Conservation (phyloP, 1,140 invertebrate species). For the Episyrphus balteatus region DNA sequence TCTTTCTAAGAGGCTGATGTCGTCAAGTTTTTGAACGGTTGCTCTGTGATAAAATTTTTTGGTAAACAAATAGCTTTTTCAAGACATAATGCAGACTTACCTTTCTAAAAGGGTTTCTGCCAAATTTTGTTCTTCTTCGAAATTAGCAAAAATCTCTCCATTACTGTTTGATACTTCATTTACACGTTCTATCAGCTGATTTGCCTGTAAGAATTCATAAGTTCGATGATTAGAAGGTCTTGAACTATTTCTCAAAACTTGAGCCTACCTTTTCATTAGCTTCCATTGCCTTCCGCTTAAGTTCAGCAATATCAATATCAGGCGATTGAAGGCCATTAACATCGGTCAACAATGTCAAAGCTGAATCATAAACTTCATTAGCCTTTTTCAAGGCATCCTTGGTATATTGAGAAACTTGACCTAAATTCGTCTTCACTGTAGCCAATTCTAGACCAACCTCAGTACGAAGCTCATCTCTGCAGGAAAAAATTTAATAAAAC, state of each 20-base stretch:
- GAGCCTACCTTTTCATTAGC: slow-evolving; percentile 47
- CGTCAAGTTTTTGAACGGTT: slow-evolving; percentile 33
- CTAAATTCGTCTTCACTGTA: slow-evolving; percentile 52
- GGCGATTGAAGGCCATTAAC: slow-evolving; percentile 66
- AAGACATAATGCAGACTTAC: slow-evolving; percentile 43
- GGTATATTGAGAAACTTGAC: slow-evolving; percentile 55
- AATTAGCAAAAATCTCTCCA: slow-evolving; percentile 23
- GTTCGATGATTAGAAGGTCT: too few relatives aligned
- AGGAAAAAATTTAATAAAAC: slow-evolving; percentile 7
- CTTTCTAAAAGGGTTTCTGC: slow-evolving; percentile 54
- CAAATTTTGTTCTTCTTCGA: slow-evolving; percentile 44
- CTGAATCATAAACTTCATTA: slow-evolving; percentile 63
- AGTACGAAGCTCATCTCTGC: slow-evolving; percentile 51
- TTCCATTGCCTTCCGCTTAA: slow-evolving; percentile 53
- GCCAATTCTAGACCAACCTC: slow-evolving; percentile 43
- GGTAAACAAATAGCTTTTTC: neutral
- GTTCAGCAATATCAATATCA: slow-evolving; percentile 53
- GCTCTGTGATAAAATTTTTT: slow-evolving; percentile 14
- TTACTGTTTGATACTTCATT: slow-evolving; percentile 22
- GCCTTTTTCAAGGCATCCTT: slow-evolving; percentile 60
- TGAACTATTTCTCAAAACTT: neutral
- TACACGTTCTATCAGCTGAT: slow-evolving; percentile 19
- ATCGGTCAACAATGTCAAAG: slow-evolving; percentile 62
- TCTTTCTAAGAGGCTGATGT: slow-evolving; percentile 44
- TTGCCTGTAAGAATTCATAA: slow-evolving; percentile 8